phyloP scores from a whole-genome alignment of 2,797 vertebrate species.

The Vireo griseus region DNA sequence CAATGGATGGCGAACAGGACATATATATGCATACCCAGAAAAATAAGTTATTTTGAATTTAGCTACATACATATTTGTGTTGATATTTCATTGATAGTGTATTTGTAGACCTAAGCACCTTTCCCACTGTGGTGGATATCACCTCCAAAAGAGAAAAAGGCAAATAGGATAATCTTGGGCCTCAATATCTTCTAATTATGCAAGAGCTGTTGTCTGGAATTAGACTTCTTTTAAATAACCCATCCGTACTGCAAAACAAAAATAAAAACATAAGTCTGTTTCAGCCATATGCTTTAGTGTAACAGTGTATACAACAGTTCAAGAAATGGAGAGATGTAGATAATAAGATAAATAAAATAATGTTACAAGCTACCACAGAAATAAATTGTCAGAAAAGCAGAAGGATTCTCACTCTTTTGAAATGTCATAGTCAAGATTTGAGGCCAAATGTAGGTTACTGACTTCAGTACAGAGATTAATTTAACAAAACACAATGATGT shows the following conservation, averaged over 20 bases:
- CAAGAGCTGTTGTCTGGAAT: not conserved
- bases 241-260: not conserved
- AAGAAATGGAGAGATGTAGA: not conserved
- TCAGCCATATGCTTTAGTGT: not conserved
- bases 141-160: not conserved
- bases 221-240: not conserved
- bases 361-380: not conserved
- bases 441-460: not conserved
- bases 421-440: not conserved
- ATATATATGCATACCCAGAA: fast-evolving
- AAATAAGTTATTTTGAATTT: not conserved
- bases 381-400: not conserved
- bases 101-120: not conserved
- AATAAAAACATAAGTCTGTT: not conserved
- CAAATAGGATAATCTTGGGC: not conserved
- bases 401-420: not conserved
- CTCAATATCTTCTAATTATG: not conserved
- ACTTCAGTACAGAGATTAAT: not conserved
- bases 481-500: not conserved
- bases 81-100: not conserved
- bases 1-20: not conserved
- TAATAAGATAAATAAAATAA: not conserved
- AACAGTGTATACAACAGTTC: not conserved
- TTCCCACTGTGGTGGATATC: not conserved
- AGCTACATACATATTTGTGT: not conserved